Conservation (phyloP, 2,113 vertebrate genomes). For the Trichechus manatus region DNA sequence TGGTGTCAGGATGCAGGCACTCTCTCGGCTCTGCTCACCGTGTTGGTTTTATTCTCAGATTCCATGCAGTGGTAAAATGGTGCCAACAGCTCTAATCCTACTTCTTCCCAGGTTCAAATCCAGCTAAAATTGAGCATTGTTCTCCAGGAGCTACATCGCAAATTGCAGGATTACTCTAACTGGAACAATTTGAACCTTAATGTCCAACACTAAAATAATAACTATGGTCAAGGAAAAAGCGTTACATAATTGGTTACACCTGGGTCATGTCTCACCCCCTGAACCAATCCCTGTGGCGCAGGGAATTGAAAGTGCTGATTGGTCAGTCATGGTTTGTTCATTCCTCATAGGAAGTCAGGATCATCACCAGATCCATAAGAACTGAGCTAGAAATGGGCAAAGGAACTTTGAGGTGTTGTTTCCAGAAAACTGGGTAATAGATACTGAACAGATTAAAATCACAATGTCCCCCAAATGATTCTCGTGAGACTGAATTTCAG, state of each 20-base stretch:
- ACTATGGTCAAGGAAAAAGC: background rate
- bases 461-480: background rate
- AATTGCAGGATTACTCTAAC: background rate
- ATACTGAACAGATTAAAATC: background rate
- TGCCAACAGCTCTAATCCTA: background rate
- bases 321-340: background rate
- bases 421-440: background rate
- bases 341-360: background rate
- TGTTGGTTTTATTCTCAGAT: background rate
- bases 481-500: background rate
- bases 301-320: background rate
- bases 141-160: background rate
- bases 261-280: background rate
- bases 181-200: background rate
- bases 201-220: conserved; percentile 28
- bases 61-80: background rate
- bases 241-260: background rate
- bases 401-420: background rate
- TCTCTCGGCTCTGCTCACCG: background rate
- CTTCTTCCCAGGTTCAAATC: background rate
- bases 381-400: background rate
- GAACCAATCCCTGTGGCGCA: background rate
- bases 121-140: background rate
- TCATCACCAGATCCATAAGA: background rate
- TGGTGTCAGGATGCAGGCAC: background rate